These are phyloP conservation scores for Parotocinclus haroldoi DNA, from an alignment of 2,797 vertebrate genomes.

Conservation along the genomic window DNA sequence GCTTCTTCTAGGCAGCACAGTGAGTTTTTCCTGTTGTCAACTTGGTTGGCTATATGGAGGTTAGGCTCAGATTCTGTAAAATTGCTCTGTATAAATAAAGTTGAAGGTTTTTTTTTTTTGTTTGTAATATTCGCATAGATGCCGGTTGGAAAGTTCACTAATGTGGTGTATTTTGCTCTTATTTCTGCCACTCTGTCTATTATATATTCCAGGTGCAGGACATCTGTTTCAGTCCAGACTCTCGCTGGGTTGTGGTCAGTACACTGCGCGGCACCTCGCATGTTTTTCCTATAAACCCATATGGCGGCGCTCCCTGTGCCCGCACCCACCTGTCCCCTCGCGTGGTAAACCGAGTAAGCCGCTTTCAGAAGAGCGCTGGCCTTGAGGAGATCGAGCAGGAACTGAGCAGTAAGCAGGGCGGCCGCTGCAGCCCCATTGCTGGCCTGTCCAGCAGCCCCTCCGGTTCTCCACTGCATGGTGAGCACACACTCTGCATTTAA, in stretches of 20 bases:
- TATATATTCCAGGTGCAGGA: slow-evolving; percentile 83
- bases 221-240: slow-evolving; percentile 96
- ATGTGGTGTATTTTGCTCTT: no score
- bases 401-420: slow-evolving; percentile 83
- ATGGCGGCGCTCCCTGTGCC: slow-evolving; percentile 89
- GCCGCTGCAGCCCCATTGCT: slow-evolving; percentile 90
- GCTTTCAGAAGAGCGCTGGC: slow-evolving; percentile 96
- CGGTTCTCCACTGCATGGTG: slow-evolving; percentile 90
- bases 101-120: no score
- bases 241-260: slow-evolving; percentile 95
- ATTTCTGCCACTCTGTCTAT: no score
- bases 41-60: no score
- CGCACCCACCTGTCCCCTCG: slow-evolving; percentile 95
- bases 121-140: no score
- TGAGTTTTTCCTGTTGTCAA: no score
- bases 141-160: no score
- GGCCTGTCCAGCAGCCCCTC: slow-evolving; percentile 94
- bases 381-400: slow-evolving; percentile 97
- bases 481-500: slow-evolving; percentile 48
- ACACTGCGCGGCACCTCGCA: slow-evolving; percentile 94
- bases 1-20: no score
- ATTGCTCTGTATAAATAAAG: no score
- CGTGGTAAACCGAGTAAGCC: slow-evolving; percentile 96
- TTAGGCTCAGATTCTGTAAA: no score
- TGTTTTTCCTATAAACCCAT: slow-evolving; percentile 93